Percentiles rank a stretch among this genome's conserved stretches.
Evolutionary conservation across 2,888 invertebrate species (phyloP).

Genomic region (Clusia tigrina): DNA sequence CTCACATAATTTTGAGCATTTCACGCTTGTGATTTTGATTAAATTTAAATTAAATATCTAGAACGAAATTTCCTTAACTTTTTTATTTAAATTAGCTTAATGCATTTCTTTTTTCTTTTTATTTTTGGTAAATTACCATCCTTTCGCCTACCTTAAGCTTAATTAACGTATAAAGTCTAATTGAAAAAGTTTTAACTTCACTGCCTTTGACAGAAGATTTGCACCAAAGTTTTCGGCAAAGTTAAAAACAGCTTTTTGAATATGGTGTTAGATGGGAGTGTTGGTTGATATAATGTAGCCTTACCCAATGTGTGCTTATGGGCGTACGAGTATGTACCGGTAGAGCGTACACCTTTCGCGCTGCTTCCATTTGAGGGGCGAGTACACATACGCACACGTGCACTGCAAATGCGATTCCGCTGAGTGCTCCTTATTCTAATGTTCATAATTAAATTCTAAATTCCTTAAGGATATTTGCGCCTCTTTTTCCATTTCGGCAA

Average conservation of each 20-base stretch:
- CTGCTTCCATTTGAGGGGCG: background rate
- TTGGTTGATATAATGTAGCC: background rate
- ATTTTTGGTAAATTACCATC: background rate
- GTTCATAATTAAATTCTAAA: slow-evolving; percentile 11
- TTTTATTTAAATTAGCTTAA: background rate
- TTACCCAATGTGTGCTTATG: background rate
- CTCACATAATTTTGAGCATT: no score
- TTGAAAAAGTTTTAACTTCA: slow-evolving; percentile 7
- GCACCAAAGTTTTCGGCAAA: background rate
- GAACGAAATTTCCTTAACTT: background rate
- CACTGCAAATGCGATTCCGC: background rate
- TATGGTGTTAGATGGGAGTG: background rate
- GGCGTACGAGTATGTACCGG: background rate
- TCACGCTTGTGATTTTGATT: no score
- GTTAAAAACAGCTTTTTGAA: background rate
- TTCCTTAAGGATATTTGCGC: slow-evolving; percentile 5
- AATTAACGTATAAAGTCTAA: slow-evolving; percentile 12
- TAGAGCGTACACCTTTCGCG: background rate
- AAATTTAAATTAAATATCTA: no score
- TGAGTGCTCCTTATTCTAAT: slow-evolving; percentile 6
- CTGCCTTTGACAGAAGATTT: background rate
- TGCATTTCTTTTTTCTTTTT: background rate
- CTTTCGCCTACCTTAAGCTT: background rate
- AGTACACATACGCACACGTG: background rate
- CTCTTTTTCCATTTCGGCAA: background rate